Evolutionary conservation across 2,113 vertebrate genomes (phyloP).

Genomic region (Setophaga petechia): DNA sequence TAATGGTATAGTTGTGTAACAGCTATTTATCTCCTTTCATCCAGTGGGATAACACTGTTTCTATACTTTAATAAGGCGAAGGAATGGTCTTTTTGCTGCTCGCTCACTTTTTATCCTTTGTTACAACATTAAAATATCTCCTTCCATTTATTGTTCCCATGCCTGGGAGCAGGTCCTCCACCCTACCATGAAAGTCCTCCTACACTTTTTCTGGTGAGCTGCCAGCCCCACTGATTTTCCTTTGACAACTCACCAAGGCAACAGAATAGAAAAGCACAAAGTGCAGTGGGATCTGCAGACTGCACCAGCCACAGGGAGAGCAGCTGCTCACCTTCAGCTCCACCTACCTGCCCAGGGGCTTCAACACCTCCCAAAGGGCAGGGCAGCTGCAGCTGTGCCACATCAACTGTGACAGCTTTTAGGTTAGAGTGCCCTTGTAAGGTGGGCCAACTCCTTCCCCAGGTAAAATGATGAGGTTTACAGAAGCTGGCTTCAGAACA

Average conservation of each 20-base stretch:
- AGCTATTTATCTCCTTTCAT: not conserved
- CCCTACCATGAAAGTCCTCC: not conserved
- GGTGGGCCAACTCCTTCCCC: not conserved
- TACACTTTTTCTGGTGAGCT: not conserved
- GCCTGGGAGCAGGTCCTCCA: not conserved
- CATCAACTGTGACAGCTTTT: not conserved
- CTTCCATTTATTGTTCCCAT: not conserved
- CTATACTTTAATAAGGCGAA: not conserved
- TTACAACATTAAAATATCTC: not conserved
- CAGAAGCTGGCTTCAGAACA: not conserved
- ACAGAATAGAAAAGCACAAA: not conserved
- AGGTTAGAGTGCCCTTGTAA: not conserved
- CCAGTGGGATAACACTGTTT: not conserved
- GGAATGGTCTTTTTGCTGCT: not conserved
- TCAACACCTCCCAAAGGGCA: rapidly evolving
- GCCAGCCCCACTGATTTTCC: not conserved
- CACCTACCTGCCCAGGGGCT: rapidly evolving
- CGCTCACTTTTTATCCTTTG: not conserved
- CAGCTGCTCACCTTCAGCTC: rapidly evolving
- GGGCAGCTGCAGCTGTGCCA: not conserved
- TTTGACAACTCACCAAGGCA: not conserved
- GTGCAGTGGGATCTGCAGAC: rapidly evolving
- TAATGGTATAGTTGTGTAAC: not conserved
- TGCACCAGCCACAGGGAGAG: not conserved
- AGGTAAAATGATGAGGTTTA: not conserved